A percentile compares a stretch with the other conserved stretches of the same genome.
These are phyloP conservation scores for Chesias legatella DNA, from an alignment of 2,888 invertebrate species.

Conservation along the genomic window DNA sequence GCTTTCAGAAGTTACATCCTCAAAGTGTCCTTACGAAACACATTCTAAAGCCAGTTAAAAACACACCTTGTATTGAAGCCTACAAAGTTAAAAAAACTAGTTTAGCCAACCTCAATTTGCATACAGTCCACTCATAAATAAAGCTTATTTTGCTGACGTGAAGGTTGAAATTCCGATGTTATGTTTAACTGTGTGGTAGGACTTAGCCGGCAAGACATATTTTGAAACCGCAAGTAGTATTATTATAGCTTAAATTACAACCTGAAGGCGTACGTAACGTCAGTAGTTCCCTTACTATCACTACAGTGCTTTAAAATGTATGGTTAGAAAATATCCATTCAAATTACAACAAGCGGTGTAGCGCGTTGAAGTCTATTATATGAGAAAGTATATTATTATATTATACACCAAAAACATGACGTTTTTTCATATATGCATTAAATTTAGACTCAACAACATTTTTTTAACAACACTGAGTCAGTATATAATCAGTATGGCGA, in stretches of 20 bases:
- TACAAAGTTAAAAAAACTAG: not conserved
- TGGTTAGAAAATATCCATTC: not conserved
- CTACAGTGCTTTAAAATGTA: not conserved
- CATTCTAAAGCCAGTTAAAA: too few relatives aligned
- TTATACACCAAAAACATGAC: too few relatives aligned
- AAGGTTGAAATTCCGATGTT: constrained; percentile 1
- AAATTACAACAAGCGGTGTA: not conserved
- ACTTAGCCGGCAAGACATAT: constrained; percentile 6
- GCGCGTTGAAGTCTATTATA: constrained; percentile 4
- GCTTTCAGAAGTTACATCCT: too few relatives aligned
- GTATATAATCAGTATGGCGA: not conserved
- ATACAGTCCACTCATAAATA: constrained; percentile 3
- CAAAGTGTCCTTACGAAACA: too few relatives aligned
- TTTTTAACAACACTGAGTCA: too few relatives aligned
- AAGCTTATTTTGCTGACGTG: not conserved
- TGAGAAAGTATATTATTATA: not conserved
- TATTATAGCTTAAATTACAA: constrained; percentile 21
- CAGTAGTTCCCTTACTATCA: constrained; percentile 3
- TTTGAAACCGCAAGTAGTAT: constrained; percentile 19
- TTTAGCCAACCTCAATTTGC: not conserved
- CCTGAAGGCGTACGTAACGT: constrained; percentile 9
- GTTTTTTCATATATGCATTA: too few relatives aligned
- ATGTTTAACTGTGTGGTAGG: not conserved
- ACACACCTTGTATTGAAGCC: too few relatives aligned
- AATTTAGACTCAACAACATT: too few relatives aligned